A percentile compares a stretch with the other conserved stretches of the same genome.
Conservation (phyloP, 2,797 vertebrate genomes). For the Paedocypris micromegethes region DNA sequence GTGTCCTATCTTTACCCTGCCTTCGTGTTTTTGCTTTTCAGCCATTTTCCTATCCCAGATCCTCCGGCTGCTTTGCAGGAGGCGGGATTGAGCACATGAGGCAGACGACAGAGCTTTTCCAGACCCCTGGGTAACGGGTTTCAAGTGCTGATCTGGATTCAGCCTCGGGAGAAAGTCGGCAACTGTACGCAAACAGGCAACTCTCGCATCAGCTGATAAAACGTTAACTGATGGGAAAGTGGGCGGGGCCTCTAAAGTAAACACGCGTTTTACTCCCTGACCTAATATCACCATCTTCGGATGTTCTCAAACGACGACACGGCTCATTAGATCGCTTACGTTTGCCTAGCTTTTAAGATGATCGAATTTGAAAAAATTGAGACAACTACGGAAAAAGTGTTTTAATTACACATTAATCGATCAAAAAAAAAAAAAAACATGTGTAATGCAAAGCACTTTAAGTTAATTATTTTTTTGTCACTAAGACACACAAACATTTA, state of each 20-base stretch:
- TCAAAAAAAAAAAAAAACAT: too few relatives aligned
- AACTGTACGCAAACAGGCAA: slow-evolving; percentile 7
- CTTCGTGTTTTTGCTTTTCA: slow-evolving; percentile 93
- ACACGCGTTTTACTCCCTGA: neutral
- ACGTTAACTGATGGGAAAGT: neutral
- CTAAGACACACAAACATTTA: too few relatives aligned
- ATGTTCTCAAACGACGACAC: neutral
- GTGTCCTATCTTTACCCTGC: slow-evolving; percentile 93
- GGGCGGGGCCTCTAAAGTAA: slow-evolving; percentile 17
- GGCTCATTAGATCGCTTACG: too few relatives aligned
- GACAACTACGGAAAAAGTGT: too few relatives aligned
- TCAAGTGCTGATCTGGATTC: slow-evolving; percentile 26
- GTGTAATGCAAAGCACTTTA: too few relatives aligned
- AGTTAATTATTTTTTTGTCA: too few relatives aligned
- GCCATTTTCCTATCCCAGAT: slow-evolving; percentile 76
- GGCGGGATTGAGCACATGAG: slow-evolving; percentile 30
- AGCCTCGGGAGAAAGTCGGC: slow-evolving; percentile 1
- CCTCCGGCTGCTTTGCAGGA: slow-evolving; percentile 34
- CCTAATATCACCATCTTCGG: neutral
- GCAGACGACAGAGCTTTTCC: neutral
- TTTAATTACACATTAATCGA: too few relatives aligned
- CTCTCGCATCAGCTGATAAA: slow-evolving; percentile 12
- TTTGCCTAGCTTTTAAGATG: too few relatives aligned
- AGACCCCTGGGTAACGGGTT: neutral
- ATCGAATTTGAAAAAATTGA: too few relatives aligned